Percentiles rank a stretch among this genome's conserved stretches.
These are phyloP conservation scores for Alouatta palliata DNA, from an alignment of 2,113 vertebrate genomes.

Conservation along the genomic window DNA sequence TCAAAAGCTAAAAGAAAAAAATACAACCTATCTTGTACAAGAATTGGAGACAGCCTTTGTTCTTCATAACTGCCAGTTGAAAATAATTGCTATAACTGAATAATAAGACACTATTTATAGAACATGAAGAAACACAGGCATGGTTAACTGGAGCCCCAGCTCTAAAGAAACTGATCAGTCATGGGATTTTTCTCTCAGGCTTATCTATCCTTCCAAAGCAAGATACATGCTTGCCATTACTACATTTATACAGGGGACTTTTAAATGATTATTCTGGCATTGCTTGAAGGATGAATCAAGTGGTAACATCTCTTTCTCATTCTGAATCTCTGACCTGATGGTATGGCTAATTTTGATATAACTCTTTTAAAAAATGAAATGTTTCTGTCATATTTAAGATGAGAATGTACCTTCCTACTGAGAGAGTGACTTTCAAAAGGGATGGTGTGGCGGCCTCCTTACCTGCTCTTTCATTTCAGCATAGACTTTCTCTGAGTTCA, in stretches of 20 bases:
- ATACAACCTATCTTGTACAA: not conserved
- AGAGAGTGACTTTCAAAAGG: slow-evolving; percentile 76
- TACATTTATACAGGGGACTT: slow-evolving; percentile 33
- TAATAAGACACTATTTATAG: not conserved
- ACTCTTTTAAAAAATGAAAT: slow-evolving; percentile 75
- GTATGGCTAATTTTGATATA: slow-evolving; percentile 77
- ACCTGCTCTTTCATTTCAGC: slow-evolving; percentile 97
- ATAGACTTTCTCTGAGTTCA: slow-evolving; percentile 94
- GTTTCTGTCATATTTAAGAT: slow-evolving; percentile 80
- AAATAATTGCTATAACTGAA: not conserved
- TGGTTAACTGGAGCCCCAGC: too few relatives aligned
- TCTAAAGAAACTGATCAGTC: not conserved
- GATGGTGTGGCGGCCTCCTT: slow-evolving; percentile 78
- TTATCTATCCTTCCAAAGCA: not conserved
- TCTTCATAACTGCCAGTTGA: not conserved
- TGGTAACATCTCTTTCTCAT: slow-evolving; percentile 69
- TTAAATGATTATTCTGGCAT: slow-evolving; percentile 72
- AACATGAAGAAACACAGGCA: not conserved
- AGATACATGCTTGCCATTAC: slow-evolving; percentile 56
- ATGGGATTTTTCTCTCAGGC: not conserved
- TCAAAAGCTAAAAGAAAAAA: not conserved
- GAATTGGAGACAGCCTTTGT: not conserved
- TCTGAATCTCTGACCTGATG: slow-evolving; percentile 72
- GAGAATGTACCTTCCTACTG: slow-evolving; percentile 77
- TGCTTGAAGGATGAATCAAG: slow-evolving; percentile 74